A percentile compares a stretch with the other conserved stretches of the same genome.
Conservation (phyloP, 53 echinoderm and acorn worm species). For the Holothuria leucospilota region DNA sequence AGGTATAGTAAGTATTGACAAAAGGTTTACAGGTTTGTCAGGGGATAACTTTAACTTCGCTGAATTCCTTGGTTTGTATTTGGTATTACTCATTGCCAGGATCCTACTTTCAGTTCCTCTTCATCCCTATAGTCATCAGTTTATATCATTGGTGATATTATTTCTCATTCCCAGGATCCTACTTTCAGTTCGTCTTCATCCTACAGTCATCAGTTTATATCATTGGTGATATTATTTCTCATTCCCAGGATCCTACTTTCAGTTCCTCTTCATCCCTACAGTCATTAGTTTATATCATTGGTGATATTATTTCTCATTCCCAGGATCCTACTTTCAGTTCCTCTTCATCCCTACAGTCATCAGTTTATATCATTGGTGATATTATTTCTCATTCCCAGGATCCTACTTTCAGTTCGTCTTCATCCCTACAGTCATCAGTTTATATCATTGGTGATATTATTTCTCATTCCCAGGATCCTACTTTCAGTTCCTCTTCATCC, state of each 20-base stretch:
- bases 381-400: neutral
- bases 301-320: neutral
- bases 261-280: neutral
- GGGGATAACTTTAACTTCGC: too few species aligned
- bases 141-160: neutral
- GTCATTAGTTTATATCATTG: neutral
- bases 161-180: neutral
- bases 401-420: too few species aligned
- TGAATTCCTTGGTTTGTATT: neutral
- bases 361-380: neutral
- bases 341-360: neutral
- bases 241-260: neutral
- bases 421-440: neutral
- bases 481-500: constrained; percentile 3
- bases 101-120: too few species aligned
- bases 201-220: neutral
- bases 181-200: constrained; percentile 11
- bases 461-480: constrained; percentile 2
- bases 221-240: neutral
- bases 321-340: constrained; percentile 33
- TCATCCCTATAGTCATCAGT: neutral
- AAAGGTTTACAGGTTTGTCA: too few species aligned
- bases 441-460: neutral
- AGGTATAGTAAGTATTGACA: too few species aligned
- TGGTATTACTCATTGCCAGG: neutral